Base-by-base conservation (phyloP, 2,797 vertebrate genomes). In the Hemibagrus guttatus region DNA sequence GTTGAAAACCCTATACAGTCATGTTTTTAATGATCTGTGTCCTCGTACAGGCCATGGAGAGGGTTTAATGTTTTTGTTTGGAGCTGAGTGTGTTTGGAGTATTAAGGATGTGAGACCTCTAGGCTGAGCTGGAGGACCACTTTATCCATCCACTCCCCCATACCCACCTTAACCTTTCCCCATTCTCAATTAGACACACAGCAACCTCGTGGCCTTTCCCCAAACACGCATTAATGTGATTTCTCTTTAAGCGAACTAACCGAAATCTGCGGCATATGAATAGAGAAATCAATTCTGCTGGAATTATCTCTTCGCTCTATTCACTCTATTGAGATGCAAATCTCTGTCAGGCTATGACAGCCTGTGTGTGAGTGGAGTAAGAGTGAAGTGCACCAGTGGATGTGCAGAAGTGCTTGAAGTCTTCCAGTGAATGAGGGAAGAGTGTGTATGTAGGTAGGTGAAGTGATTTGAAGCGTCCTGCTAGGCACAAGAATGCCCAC, bases 21-120 rank as follows among this genome's bases (percentile, higher is more conserved):
- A 85, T 87, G 83, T 76, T 87, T 88, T 88, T 83, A 86, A 89
- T 90, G 83, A 71, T 82, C 68, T n/a, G 46, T 54, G 63, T 74
- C 59, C 68, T 72, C 46, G 7, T 66, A 59, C 46, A 79, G 71
- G 58, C 76, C 59, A 74, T 58, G 59, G 71, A n/a, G 86, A n/a
- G 84, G 85, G 78, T 82, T 86, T 85, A 79, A 69, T 81, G 28
- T 75, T 74, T 81, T 58, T 86, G 64, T 59, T 81, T 80, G 46
- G 58, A 58, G 83, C 54, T 81, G 86, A 89, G 85, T 31, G 85
- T 84, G 61, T 82, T 86, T 78, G 88, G 88, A 85, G 87, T 83
- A 56, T 52, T 87, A 86, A 82, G 79, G 81, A 42, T 71, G 59
- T 68, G 64, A 88, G 87, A 83, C 72, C 84, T 63, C 35, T n/a